Base-by-base conservation (phyloP, 2,888 invertebrate species). In the Fissipunctia ypsillon region DNA sequence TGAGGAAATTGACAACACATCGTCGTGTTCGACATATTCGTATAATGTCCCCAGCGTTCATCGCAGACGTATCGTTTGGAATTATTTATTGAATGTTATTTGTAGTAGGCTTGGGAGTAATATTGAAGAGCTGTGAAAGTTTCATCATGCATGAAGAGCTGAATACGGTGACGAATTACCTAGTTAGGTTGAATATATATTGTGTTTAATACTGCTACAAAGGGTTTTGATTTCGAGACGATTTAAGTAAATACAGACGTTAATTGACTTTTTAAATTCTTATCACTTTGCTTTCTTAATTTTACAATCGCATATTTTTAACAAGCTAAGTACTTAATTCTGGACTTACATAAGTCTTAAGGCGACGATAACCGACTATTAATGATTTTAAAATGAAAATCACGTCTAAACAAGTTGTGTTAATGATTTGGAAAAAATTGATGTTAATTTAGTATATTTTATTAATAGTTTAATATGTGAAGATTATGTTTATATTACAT, bases 1-100 rank as follows among this genome's bases (percentile, higher is more conserved):
- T 67, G 43, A 80, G 81, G 77, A 83, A 84, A 83, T 72, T 68
- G 52, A 48, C 35, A 76, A 68, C 64, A 66, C 50, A 69, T 75
- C 38, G 59, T 50, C 35, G 35, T 54, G 66, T 64, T 80, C 25
- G 28, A 81, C 28, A 69, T 48, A 56, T 69, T 54, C n/a, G 50
- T 63, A 14, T 81, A 56, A 57, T 41, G 59, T 61, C 31, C 45
- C n/a, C n/a, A 16, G 35, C 50, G 57, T 57, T 69, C 19, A 28
- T 35, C 7, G 43, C 22, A 54, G 52, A 67, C 19, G 16, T 57
- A 22, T 50, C 10, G 77, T 38, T 41, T 14, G 31, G 61, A 69
- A 76, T 75, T 63, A 67, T 67, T 69, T 50, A 75, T 52, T 25
- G 38, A 19, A 10, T 0, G 28, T 25, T 59, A 22, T 71, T 45